Conservation (phyloP, 2,888 invertebrate genomes). For the Graphium colonna region DNA sequence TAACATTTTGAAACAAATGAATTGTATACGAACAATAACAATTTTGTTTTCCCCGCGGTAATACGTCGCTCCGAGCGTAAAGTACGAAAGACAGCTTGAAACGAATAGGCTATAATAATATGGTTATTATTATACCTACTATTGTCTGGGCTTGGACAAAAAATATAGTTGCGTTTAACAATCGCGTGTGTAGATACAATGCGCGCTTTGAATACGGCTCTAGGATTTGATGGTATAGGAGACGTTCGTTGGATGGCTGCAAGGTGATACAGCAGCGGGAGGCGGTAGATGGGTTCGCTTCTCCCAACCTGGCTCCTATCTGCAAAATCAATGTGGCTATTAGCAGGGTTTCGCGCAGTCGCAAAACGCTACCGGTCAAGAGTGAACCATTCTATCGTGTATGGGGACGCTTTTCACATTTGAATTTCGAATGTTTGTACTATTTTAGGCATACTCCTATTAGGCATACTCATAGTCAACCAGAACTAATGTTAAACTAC, state of each 20-base stretch:
- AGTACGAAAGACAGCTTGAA: constrained; percentile 60
- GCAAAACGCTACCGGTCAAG: constrained; percentile 71
- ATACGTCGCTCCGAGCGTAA: constrained; percentile 69
- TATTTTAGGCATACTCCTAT: background rate
- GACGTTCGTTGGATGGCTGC: constrained; percentile 40
- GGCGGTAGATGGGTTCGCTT: constrained; percentile 61
- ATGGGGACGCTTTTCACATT: constrained; percentile 23
- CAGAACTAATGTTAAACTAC: too few relatives aligned
- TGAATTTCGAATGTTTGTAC: constrained; percentile 12
- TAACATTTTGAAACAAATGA: constrained; percentile 29
- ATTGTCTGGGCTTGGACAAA: constrained; percentile 28
- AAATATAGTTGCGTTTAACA: constrained; percentile 28
- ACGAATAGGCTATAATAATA: constrained; percentile 67
- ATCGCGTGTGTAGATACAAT: constrained; percentile 22
- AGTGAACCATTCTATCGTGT: constrained; percentile 30
- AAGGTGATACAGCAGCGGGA: constrained; percentile 31
- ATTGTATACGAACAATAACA: constrained; percentile 60
- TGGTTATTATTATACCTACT: constrained; percentile 69
- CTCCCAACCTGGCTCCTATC: constrained; percentile 77
- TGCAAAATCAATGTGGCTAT: constrained; percentile 80
- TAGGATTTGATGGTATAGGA: constrained; percentile 2
- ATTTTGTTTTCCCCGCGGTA: constrained; percentile 60
- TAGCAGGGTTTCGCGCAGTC: constrained; percentile 79
- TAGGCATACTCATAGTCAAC: too few relatives aligned
- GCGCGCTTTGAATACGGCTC: constrained; percentile 19